Evolutionary conservation across 2,888 invertebrate genomes (phyloP), one percentile per base, ranked within the genome.

Genomic region (Thereva unica): DNA sequence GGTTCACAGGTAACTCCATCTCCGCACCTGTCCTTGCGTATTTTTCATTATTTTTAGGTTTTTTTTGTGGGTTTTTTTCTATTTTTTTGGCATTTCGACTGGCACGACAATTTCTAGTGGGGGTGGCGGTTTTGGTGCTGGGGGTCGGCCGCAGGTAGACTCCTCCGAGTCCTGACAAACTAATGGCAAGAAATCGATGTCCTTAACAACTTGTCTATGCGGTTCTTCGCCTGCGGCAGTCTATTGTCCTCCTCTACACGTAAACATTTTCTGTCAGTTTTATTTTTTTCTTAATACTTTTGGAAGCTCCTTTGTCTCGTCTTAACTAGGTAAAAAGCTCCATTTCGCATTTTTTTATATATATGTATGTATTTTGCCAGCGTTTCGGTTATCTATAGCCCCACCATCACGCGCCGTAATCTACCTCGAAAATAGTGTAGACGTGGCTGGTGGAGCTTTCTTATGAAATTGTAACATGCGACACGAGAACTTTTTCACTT

Each of bases 171-270:
- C 23, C 23, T 52, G 52, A 8, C 59, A 47, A 59, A 59, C 59
- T 59, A 59, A 59, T 59, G 59, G 47, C 45, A 54, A 59, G 59
- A 47, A 59, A 59, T 59, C 59, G 59, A 37, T 59, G 59, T 44
- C 49, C 49, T 59, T 47, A 38, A 38, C 59, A 59, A 37, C 41
- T 59, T 49, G 59, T 59, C 59, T 59, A 4, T 59, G 23, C 23
- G 47, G 59, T 47, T 40, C 49, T 12, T 12, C 47, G 37, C 49
- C 59, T 59, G 45, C 7, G 38, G 38, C 45, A 12, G 49, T 47
- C 59, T 59, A 49, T 59, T 59, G 59, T 59, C 59, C 59, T 45
- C 41, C 34, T 23, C 23, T 41, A 40, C 59, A 59, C 59, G 59
- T 59, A 59, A 59, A 59, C 59, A 59, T 34, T 59, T 42, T 57